These are phyloP conservation scores for Campylorhamphus procurvoides DNA, from an alignment of 2,113 vertebrate genomes.

Conservation along the genomic window DNA sequence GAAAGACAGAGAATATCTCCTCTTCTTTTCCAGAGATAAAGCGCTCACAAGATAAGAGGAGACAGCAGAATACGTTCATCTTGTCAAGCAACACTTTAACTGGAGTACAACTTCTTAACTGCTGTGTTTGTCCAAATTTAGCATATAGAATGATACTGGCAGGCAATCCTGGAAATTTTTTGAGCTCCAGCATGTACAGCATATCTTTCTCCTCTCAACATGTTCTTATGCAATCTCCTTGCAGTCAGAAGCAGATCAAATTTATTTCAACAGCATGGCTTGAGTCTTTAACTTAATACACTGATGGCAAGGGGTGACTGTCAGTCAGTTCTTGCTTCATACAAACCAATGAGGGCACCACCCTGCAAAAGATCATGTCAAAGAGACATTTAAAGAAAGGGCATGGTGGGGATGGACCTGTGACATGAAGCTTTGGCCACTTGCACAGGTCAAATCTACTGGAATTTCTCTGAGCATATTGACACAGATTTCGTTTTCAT, in stretches of 20 bases:
- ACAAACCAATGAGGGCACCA: not conserved
- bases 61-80: conserved; percentile 35
- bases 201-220: not conserved
- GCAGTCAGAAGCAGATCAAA: conserved; percentile 12
- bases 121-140: conserved; percentile 64
- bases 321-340: not conserved
- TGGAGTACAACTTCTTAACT: conserved; percentile 50
- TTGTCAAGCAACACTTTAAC: conserved; percentile 43
- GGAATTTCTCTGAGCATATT: not conserved
- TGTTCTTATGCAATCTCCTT: not conserved
- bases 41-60: conserved; percentile 58
- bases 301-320: not conserved
- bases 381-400: not conserved
- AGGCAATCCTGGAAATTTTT: conserved; percentile 30
- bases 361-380: not conserved
- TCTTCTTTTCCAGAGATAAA: conserved; percentile 41
- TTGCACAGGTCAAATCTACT: not conserved
- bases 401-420: not conserved
- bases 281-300: not conserved
- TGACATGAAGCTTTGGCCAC: not conserved
- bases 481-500: not conserved
- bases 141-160: conserved; percentile 48
- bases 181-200: not conserved
- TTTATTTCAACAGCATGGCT: not conserved
- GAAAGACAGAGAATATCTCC: conserved; percentile 40